Evolutionary conservation across 2,888 invertebrate species (phyloP).

Genomic region (Glomeris marginata): DNA sequence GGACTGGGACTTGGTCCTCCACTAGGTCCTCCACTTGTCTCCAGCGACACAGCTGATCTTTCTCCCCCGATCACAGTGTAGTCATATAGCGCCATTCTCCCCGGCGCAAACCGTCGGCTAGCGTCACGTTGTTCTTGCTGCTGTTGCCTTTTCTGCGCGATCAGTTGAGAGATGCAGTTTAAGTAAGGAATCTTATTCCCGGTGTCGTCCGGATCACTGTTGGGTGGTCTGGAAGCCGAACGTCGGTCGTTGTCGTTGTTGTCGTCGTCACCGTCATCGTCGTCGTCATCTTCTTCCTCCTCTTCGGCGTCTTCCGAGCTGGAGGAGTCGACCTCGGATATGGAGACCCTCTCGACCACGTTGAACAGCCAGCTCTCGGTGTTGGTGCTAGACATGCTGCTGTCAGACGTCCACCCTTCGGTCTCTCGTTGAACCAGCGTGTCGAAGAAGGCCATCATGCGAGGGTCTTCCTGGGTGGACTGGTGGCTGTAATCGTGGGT

Average conservation of each 20-base stretch:
- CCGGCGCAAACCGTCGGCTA: no score
- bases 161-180: conserved; percentile 46
- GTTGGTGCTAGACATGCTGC: conserved; percentile 15
- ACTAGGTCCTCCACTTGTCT: no score
- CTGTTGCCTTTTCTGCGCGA: conserved; percentile 53
- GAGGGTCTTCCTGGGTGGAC: conserved; percentile 73
- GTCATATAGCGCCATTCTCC: no score
- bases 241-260: no score
- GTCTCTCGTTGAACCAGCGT: conserved; percentile 79
- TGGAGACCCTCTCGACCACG: conserved; percentile 4
- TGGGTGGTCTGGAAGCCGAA: no score
- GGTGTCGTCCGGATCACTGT: no score
- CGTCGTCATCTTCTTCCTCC: no score
- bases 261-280: no score
- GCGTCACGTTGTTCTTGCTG: conserved; percentile 14
- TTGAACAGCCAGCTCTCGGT: conserved; percentile 12
- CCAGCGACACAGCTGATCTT: no score
- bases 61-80: no score
- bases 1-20: no score
- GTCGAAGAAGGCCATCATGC: conserved; percentile 96
- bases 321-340: conserved; percentile 5
- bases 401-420: conserved; percentile 45
- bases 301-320: conserved; percentile 1
- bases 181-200: no score
- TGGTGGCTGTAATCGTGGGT: conserved; percentile 79